Evolutionary conservation across 1,140 invertebrate species (phyloP).

Genomic region (Temnothorax longispinosus): DNA sequence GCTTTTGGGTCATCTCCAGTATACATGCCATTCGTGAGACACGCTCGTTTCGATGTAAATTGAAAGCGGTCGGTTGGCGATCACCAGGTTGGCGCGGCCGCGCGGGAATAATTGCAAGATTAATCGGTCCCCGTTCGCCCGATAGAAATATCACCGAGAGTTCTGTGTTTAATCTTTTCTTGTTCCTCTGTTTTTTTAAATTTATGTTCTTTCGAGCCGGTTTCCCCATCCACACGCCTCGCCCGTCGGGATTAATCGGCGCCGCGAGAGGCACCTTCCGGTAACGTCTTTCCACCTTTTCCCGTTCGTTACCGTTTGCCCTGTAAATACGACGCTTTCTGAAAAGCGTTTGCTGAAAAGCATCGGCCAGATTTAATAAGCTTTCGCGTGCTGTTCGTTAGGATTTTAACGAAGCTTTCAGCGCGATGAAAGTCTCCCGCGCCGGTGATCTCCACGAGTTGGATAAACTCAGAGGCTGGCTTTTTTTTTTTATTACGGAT

Average conservation of each 20-base stretch:
- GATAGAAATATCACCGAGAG: conserved; percentile 27
- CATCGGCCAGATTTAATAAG: conserved; percentile 56
- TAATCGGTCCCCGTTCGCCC: conserved; percentile 22
- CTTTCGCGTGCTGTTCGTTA: conserved; percentile 50
- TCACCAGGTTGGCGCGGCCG: background rate
- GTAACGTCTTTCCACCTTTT: conserved; percentile 43
- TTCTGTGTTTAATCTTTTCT: conserved; percentile 16
- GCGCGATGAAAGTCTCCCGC: background rate
- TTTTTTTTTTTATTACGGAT: background rate
- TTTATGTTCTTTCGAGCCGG: background rate
- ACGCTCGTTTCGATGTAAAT: conserved; percentile 59
- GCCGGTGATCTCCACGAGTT: background rate
- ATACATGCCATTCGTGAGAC: conserved; percentile 35
- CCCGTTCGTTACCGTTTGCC: conserved; percentile 55
- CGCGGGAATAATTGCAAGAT: conserved; percentile 47
- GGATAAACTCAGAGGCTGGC: background rate
- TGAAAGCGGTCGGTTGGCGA: conserved; percentile 45
- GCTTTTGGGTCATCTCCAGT: conserved; percentile 20
- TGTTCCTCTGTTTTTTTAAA: background rate
- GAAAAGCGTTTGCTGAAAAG: conserved; percentile 50
- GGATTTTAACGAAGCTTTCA: conserved; percentile 58
- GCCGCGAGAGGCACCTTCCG: background rate
- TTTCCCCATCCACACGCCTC: background rate
- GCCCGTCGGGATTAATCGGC: conserved; percentile 29
- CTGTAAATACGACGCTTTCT: conserved; percentile 48